Evolutionary conservation across 1,140 invertebrate genomes (phyloP).

Genomic region (Oscheius sp.): DNA sequence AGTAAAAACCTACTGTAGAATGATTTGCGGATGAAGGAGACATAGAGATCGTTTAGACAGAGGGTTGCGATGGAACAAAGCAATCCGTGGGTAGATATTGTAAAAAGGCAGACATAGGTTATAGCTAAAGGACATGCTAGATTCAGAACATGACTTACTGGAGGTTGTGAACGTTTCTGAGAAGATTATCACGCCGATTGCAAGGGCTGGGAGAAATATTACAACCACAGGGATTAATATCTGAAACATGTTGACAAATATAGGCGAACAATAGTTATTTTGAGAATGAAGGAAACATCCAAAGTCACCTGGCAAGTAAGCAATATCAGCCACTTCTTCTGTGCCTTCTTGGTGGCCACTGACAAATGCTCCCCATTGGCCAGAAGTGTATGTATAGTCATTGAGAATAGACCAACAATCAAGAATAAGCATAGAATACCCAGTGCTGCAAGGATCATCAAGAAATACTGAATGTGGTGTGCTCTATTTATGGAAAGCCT

Average conservation of each 20-base stretch:
- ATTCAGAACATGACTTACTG: not conserved
- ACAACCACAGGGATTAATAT: not conserved
- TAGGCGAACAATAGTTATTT: not conserved
- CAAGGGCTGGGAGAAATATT: not conserved
- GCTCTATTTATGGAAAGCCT: too few relatives aligned
- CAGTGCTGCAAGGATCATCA: too few relatives aligned
- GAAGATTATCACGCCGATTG: not conserved
- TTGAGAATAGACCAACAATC: too few relatives aligned
- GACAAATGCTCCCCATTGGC: not conserved
- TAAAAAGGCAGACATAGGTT: not conserved
- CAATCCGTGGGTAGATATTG: not conserved
- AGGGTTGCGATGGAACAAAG: not conserved
- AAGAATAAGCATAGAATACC: too few relatives aligned
- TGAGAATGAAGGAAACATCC: not conserved
- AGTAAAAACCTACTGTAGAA: too few relatives aligned
- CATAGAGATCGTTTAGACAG: too few relatives aligned
- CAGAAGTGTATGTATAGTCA: not conserved
- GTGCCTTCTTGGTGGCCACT: not conserved
- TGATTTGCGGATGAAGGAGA: too few relatives aligned
- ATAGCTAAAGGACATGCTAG: not conserved
- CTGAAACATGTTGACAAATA: not conserved
- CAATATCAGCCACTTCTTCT: too few relatives aligned
- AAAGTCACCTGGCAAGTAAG: too few relatives aligned
- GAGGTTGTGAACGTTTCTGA: not conserved
- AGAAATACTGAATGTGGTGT: too few relatives aligned